A percentile compares a stretch with the other conserved stretches of the same genome.
phyloP scores from a whole-genome alignment of 2,113 vertebrate species.

The Bostrychus sinensis region DNA sequence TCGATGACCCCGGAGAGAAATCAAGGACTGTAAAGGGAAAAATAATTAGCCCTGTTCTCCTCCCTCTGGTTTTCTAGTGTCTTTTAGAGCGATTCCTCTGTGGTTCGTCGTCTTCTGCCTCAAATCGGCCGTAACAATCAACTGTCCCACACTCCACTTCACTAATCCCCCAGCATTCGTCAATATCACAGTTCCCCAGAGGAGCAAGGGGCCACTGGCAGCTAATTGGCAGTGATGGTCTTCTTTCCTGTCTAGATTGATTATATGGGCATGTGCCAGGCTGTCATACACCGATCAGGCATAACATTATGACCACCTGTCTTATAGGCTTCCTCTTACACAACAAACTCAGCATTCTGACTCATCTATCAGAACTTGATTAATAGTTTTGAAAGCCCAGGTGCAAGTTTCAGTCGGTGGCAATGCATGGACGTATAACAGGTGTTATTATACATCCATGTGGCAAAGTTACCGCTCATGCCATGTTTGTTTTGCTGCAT shows the following conservation, averaged over 20 bases:
- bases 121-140: constrained; percentile 71
- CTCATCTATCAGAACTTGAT: no score
- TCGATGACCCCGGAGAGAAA: constrained; percentile 54
- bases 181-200: constrained; percentile 52
- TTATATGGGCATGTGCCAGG: constrained; percentile 48
- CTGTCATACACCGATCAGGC: neutral
- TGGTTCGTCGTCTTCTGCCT: constrained; percentile 38
- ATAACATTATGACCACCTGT: neutral
- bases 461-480: no score
- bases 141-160: constrained; percentile 65
- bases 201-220: constrained; percentile 41
- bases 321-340: neutral
- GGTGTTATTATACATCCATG: no score
- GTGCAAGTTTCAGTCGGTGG: no score
- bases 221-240: constrained; percentile 70
- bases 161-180: constrained; percentile 65
- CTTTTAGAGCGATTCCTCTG: constrained; percentile 64
- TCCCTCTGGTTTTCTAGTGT: constrained; percentile 41
- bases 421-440: no score
- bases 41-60: constrained; percentile 61
- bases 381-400: no score
- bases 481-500: no score
- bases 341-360: no score
- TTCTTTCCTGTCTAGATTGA: constrained; percentile 60
- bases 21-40: constrained; percentile 61